Conservation (phyloP, 1,140 invertebrate species). For the Trissolcus basalis region DNA sequence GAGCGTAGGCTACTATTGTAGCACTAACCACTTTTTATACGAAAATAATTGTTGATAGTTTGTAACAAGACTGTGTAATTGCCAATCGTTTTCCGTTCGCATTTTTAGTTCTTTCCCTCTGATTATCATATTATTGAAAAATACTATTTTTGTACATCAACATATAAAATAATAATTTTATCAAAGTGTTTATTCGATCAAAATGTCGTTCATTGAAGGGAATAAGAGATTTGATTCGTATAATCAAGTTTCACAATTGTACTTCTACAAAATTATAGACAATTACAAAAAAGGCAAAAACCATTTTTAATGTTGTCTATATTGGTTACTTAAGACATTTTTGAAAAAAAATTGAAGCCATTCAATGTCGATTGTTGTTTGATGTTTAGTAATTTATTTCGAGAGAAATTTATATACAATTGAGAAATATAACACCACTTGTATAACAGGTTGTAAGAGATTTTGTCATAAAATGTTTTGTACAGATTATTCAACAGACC, state of each 20-base stretch:
- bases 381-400: constrained; percentile 30
- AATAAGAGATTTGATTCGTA: constrained; percentile 17
- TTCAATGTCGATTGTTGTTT: constrained; percentile 7
- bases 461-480: constrained; percentile 7
- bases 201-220: constrained; percentile 41
- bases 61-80: too few species aligned
- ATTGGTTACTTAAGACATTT: constrained; percentile 1
- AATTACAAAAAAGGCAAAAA: background rate
- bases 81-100: too few species aligned
- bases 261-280: constrained; percentile 3
- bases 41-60: too few species aligned
- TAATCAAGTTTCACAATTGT: background rate
- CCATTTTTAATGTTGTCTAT: background rate
- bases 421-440: constrained; percentile 8
- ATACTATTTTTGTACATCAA: constrained; percentile 44
- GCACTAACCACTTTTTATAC: too few species aligned
- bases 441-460: constrained; percentile 6
- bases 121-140: too few species aligned
- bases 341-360: constrained; percentile 1
- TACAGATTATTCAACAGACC: constrained; percentile 16
- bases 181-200: constrained; percentile 15
- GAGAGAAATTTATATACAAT: constrained; percentile 18
- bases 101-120: too few species aligned
- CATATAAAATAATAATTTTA: constrained; percentile 5
- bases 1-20: too few species aligned